Base-by-base conservation (phyloP, 2,113 vertebrate species). In the Emydocephalus ijimae region DNA sequence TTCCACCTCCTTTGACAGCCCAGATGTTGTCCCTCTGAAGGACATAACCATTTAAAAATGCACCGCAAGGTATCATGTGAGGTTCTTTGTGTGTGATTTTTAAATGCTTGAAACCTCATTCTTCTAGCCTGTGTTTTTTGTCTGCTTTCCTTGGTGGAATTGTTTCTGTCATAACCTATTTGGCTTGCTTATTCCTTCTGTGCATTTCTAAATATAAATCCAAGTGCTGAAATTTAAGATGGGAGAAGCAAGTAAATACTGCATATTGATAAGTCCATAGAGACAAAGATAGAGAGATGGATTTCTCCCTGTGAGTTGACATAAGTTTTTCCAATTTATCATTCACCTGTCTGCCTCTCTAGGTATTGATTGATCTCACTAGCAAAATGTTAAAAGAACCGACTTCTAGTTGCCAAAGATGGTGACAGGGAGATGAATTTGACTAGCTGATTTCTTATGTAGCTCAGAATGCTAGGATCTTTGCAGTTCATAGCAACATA, bases 121-220 rank as follows among this genome's bases (percentile, higher is more conserved):
- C 45, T 55, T 86, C 26, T 86, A 57, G 39, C 54, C 8, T 9
- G 7, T 85, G n/a, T 11, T 85, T 12, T 43, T 43, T 5, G 29
- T n/a, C 61, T 24, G 3, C 50, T 43, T 45, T 23, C 34, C 50
- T 87, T 39, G 23, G 8, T 52, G 85, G 56, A 14, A 23, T 87
- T 92, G 20, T n/a, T 87, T 59, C 26, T 88, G 86, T 55, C 57
- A 69, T 55, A 64, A 74, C 81, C 54, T 88, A 23, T 52, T 74
- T 55, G 48, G 29, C 24, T 92, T 21, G 34, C 74, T 74, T 81
- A 88, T 89, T 92, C 50, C 87, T 89, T 89, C n/a, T 45, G 50
- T 92, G 87, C 87, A 74, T 89, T 89, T 92, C 69, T 81, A 88
- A 88, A 89, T 81, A 81, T 92, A 92, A 92, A 92, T 39, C 91